Base-by-base conservation (phyloP, 2,113 vertebrate species). In the Kryptolebias marmoratus region DNA sequence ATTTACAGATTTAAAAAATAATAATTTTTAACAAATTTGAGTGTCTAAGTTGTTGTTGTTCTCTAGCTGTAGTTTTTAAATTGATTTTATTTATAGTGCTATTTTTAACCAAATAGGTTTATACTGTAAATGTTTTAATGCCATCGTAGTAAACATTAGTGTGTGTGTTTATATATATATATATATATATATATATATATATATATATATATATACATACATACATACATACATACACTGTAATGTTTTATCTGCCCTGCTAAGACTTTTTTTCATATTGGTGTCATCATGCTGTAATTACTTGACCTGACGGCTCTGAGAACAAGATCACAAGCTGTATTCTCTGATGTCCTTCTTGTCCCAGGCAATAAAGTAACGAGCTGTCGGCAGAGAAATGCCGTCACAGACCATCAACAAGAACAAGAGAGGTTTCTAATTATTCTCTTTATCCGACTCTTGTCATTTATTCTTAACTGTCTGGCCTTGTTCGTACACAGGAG, bases 351-450 rank as follows among this genome's bases (percentile, higher is more conserved):
- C 15, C 56, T 31, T 57, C 56, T 36, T 32, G 28, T 32, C 55
- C 8, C 50, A 27, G 50, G 15, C 16, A 18, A 58, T 45, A 18
- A 60, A 60, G 30, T 22, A 16, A 59, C 59, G 28, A 30, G 11
- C 15, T 22, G n/a, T 56, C 66, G 58, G 49, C 5, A 4, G 61
- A 58, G 70, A 73, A 22, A 70, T 31, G 68, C 54, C 59, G 73
- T 82, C 64, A 82, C 13, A 73, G 71, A 54, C 44, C 16, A 73
- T 68, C 22, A 75, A 30, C 4, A 57, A 49, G 30, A 47, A 53
- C 50, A 53, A 53, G 50, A 49, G 31, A n/a, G 75, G 22, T 48
- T 60, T 71, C 7, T 81, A 65, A 81, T 76, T 61, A 77, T 66
- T 27, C 28, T 73, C 71, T 75, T 85, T 58, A 73, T 79, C 54